Evolutionary conservation across 2,113 vertebrate species (phyloP).

Genomic region (Onychostoma macrolepis): DNA sequence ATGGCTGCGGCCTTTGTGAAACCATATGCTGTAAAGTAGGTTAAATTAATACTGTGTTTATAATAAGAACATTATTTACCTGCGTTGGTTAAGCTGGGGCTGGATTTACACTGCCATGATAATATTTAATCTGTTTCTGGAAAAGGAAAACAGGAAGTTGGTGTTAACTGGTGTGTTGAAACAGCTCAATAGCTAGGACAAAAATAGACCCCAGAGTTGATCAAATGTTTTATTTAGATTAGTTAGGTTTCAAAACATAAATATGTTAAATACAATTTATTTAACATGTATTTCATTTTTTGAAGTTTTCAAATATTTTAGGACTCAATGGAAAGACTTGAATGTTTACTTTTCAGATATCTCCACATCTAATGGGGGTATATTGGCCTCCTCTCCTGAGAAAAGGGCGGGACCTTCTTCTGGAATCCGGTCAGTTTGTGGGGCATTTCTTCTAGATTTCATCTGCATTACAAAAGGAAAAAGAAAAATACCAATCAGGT

Average conservation of each 20-base stretch:
- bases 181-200: not conserved
- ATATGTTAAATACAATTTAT: too few relatives aligned
- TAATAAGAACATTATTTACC: constrained; percentile 64
- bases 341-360: constrained; percentile 72
- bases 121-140: constrained; percentile 72
- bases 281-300: too few relatives aligned
- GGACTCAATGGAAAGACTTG: not conserved
- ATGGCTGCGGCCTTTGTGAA: not conserved
- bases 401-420: constrained; percentile 61
- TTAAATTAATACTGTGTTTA: not conserved
- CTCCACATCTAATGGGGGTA: constrained; percentile 65
- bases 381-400: constrained; percentile 63
- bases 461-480: constrained; percentile 60
- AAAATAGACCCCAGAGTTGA: not conserved
- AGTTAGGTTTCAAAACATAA: too few relatives aligned
- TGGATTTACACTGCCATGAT: constrained; percentile 69
- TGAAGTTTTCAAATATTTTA: not conserved
- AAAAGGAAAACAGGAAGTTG: constrained; percentile 17
- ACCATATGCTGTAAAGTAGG: not conserved
- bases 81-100: constrained; percentile 40
- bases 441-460: constrained; percentile 65
- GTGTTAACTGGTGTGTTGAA: not conserved
- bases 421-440: constrained; percentile 56
- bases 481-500: not conserved
- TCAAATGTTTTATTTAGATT: too few relatives aligned